Evolutionary conservation across 2,888 invertebrate genomes (phyloP).

Genomic region (Tyria jacobaeae): DNA sequence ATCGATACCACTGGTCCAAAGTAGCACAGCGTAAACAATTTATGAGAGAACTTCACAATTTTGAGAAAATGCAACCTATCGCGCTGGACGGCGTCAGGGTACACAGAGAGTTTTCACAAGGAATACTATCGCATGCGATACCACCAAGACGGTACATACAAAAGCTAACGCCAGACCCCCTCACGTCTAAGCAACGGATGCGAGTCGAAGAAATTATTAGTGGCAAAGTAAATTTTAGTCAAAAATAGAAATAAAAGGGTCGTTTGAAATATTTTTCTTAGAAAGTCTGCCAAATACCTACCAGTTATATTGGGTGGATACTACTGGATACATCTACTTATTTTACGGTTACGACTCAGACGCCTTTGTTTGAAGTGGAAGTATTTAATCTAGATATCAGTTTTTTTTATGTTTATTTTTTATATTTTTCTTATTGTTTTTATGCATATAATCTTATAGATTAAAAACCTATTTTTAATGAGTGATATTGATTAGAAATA

Average conservation of each 20-base stretch:
- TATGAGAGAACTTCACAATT: conserved; percentile 87
- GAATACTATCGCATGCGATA: conserved; percentile 82
- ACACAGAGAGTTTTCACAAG: conserved; percentile 88
- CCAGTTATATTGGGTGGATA: too few species aligned
- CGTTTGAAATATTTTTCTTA: too few species aligned
- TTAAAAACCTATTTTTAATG: too few species aligned
- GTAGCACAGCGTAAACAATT: conserved; percentile 86
- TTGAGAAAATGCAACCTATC: conserved; percentile 87
- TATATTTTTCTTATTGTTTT: too few species aligned
- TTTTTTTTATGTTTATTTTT: too few species aligned
- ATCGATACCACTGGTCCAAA: conserved; percentile 85
- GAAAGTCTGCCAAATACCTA: too few species aligned
- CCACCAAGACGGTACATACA: conserved; percentile 78
- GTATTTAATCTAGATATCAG: too few species aligned
- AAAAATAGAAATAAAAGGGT: neutral
- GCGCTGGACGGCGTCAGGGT: conserved; percentile 89
- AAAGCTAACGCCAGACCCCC: conserved; percentile 75
- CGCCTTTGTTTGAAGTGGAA: too few species aligned
- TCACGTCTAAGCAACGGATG: conserved; percentile 74
- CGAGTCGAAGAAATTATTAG: conserved; percentile 79
- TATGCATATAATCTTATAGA: too few species aligned
- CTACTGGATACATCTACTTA: too few species aligned
- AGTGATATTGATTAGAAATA: too few species aligned
- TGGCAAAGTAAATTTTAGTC: conserved; percentile 67
- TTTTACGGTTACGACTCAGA: too few species aligned